A percentile compares a stretch with the other conserved stretches of the same genome.
These are phyloP conservation scores for Clepsis dumicolana DNA, from an alignment of 2,888 invertebrate species.

Conservation along the genomic window DNA sequence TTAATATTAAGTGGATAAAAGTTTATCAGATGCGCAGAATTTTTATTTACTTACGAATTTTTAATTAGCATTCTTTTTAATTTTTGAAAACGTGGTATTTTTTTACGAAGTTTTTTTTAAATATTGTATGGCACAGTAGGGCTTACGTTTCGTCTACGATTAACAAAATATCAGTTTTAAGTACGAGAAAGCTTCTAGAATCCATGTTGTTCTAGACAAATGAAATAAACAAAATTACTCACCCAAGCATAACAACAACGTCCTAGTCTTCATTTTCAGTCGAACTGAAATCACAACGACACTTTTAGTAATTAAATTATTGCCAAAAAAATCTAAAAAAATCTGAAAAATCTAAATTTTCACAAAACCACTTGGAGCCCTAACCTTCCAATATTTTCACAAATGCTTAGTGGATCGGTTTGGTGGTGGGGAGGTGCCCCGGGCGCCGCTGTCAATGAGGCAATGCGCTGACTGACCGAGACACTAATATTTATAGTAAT, in stretches of 20 bases:
- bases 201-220: too few relatives aligned
- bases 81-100: too few relatives aligned
- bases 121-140: too few relatives aligned
- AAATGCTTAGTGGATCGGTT: conserved; percentile 59
- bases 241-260: conserved; percentile 74
- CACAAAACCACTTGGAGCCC: conserved; percentile 48
- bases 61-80: too few relatives aligned
- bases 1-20: too few relatives aligned
- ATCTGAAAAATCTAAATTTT: conserved; percentile 41
- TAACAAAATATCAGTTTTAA: too few relatives aligned
- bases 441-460: conserved; percentile 68
- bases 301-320: conserved; percentile 52
- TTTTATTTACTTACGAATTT: too few relatives aligned
- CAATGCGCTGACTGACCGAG: conserved; percentile 68
- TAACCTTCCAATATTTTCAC: conserved; percentile 81
- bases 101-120: too few relatives aligned
- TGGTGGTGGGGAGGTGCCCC: conserved; percentile 69
- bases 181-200: too few relatives aligned
- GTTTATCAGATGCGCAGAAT: too few relatives aligned
- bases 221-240: conserved; percentile 53
- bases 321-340: conserved; percentile 36
- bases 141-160: too few relatives aligned
- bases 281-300: conserved; percentile 78
- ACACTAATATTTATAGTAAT: conserved; percentile 78
- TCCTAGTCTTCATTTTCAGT: conserved; percentile 75